Percentiles rank a stretch among this genome's conserved stretches.
phyloP scores from a whole-genome alignment of 2,797 vertebrate genomes.

The Myotis daubentonii region DNA sequence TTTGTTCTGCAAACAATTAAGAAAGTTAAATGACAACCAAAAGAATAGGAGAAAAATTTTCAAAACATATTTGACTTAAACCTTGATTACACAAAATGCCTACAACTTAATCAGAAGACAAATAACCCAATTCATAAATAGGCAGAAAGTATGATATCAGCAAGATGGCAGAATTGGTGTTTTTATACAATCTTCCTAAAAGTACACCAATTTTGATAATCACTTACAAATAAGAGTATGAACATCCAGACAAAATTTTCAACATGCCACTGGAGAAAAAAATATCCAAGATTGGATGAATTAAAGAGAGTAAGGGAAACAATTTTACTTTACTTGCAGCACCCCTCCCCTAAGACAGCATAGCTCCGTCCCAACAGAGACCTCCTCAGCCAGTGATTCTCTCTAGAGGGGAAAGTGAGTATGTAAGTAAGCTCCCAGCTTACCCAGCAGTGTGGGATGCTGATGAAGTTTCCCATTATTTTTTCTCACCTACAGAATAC shows the following conservation, averaged over 20 bases:
- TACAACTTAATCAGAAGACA: not conserved
- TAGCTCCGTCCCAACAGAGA: not conserved
- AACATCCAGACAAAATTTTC: not conserved
- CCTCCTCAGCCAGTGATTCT: not conserved
- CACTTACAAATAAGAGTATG: not conserved
- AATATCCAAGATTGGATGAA: not conserved
- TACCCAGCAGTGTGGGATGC: not conserved
- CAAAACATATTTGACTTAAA: not conserved
- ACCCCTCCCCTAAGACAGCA: not conserved
- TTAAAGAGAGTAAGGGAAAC: not conserved
- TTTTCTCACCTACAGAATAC: not conserved
- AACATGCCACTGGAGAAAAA: not conserved
- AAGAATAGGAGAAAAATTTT: not conserved
- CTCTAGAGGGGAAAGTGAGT: not conserved
- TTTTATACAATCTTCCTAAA: not conserved
- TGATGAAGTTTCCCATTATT: not conserved
- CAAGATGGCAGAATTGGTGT: not conserved
- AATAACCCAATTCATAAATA: not conserved
- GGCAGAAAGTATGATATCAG: not conserved
- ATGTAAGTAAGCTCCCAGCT: not conserved
- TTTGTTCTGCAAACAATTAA: not conserved
- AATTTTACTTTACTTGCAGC: not conserved
- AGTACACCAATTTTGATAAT: not conserved
- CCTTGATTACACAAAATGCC: not conserved
- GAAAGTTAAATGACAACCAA: not conserved